A percentile compares a stretch with the other conserved stretches of the same genome.
These are phyloP conservation scores for Mallotus villosus DNA, from an alignment of 2,797 vertebrate species.

Conservation along the genomic window DNA sequence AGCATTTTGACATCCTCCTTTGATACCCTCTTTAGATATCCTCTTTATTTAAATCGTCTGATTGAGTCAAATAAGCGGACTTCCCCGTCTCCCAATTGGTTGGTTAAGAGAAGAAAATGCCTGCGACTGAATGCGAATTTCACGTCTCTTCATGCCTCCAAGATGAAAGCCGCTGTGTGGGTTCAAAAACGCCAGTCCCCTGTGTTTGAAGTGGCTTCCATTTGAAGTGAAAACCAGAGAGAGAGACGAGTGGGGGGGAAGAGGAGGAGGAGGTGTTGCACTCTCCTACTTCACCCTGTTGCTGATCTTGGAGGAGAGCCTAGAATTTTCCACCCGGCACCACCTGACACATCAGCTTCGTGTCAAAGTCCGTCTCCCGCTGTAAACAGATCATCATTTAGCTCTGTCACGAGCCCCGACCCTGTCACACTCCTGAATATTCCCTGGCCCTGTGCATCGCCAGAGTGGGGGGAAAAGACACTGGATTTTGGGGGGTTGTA, in stretches of 20 bases:
- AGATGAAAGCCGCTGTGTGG: slow-evolving; percentile 46
- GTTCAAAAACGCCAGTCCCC: slow-evolving; percentile 44
- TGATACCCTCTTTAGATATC: slow-evolving; percentile 5
- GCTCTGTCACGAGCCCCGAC: too few species aligned
- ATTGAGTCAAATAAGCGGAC: slow-evolving; percentile 35
- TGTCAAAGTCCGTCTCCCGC: too few species aligned
- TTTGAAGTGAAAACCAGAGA: slow-evolving; percentile 50
- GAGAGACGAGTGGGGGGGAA: neutral
- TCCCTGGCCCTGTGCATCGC: too few species aligned
- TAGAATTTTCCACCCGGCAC: too few species aligned
- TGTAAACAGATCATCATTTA: too few species aligned
- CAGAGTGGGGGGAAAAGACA: too few species aligned
- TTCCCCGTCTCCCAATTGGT: slow-evolving; percentile 28
- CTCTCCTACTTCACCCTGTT: too few species aligned
- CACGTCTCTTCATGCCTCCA: slow-evolving; percentile 18
- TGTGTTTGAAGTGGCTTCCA: slow-evolving; percentile 48
- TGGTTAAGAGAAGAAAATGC: slow-evolving; percentile 33
- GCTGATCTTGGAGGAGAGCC: too few species aligned
- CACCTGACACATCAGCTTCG: too few species aligned
- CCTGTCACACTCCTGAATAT: too few species aligned
- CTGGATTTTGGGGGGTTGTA: too few species aligned
- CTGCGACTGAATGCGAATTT: slow-evolving; percentile 34
- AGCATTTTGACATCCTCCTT: neutral
- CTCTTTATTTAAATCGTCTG: slow-evolving; percentile 37
- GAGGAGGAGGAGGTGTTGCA: too few species aligned